Evolutionary conservation across 2,888 invertebrate genomes (phyloP).

Genomic region (Timema cristinae): DNA sequence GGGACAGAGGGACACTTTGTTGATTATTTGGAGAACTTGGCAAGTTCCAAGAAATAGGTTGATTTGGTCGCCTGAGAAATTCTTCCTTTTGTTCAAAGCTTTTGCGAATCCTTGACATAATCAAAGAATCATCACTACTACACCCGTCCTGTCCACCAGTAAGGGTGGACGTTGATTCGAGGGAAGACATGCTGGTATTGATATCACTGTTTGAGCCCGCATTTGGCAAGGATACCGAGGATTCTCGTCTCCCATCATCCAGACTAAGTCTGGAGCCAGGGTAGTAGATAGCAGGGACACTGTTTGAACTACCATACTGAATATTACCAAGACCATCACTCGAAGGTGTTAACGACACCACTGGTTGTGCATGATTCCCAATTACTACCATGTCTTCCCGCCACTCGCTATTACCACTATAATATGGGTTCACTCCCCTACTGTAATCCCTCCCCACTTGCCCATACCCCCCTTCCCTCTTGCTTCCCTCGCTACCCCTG

Average conservation of each 20-base stretch:
- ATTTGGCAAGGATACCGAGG: slow-evolving; percentile 54
- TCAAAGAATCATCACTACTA: slow-evolving; percentile 59
- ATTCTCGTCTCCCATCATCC: slow-evolving; percentile 53
- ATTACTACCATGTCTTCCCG: not conserved
- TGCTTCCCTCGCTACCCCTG: not conserved
- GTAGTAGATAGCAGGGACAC: not conserved
- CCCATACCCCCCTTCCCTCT: not conserved
- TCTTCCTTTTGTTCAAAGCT: slow-evolving; percentile 88
- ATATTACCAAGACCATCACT: not conserved
- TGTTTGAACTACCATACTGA: slow-evolving; percentile 1
- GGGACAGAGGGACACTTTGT: not conserved
- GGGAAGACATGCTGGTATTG: slow-evolving; percentile 65
- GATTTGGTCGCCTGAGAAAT: slow-evolving; percentile 70
- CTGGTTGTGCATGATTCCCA: not conserved
- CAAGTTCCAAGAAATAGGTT: slow-evolving; percentile 48
- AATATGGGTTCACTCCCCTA: not conserved
- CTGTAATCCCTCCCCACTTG: not conserved
- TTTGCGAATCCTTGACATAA: slow-evolving; percentile 68
- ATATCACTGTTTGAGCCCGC: slow-evolving; percentile 40
- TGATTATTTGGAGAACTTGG: slow-evolving; percentile 5
- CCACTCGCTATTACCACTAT: not conserved
- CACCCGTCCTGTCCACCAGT: slow-evolving; percentile 27
- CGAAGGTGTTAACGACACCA: not conserved
- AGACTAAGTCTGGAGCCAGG: slow-evolving; percentile 47
- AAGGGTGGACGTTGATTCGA: slow-evolving; percentile 47